These are phyloP conservation scores for Pelmatolapia mariae DNA, from an alignment of 2,113 vertebrate genomes.

Conservation along the genomic window DNA sequence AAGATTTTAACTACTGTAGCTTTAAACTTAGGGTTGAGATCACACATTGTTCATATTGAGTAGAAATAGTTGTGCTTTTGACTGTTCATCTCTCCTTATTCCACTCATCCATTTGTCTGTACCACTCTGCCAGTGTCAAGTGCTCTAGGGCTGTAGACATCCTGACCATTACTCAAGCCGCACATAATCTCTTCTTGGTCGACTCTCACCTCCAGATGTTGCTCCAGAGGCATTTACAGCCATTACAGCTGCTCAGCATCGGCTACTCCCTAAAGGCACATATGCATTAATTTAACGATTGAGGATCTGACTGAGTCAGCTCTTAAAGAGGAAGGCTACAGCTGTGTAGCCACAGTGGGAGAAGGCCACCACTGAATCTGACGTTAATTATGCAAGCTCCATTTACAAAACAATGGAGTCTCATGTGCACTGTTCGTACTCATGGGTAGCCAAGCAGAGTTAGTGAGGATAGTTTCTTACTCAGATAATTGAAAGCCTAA, in stretches of 20 bases:
- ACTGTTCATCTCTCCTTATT: background rate
- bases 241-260: slow-evolving; percentile 46
- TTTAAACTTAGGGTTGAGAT: background rate
- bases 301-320: slow-evolving; percentile 42
- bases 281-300: slow-evolving; percentile 55
- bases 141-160: background rate
- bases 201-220: slow-evolving; percentile 44
- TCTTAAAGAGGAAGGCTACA: background rate
- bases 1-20: background rate
- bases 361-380: background rate
- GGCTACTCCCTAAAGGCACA: slow-evolving; percentile 20
- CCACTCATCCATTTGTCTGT: background rate
- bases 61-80: background rate
- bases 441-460: slow-evolving; percentile 9
- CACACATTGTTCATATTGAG: background rate
- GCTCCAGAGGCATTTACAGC: slow-evolving; percentile 18
- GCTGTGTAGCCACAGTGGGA: slow-evolving; percentile 9
- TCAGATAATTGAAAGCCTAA: background rate
- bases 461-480: background rate
- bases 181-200: background rate
- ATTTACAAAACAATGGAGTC: slow-evolving; percentile 21
- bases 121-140: background rate
- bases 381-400: slow-evolving; percentile 19
- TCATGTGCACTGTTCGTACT: background rate
- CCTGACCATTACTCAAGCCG: background rate